Evolutionary conservation across 2,113 vertebrate genomes (phyloP).

Genomic region (Phaethornis superciliosus): DNA sequence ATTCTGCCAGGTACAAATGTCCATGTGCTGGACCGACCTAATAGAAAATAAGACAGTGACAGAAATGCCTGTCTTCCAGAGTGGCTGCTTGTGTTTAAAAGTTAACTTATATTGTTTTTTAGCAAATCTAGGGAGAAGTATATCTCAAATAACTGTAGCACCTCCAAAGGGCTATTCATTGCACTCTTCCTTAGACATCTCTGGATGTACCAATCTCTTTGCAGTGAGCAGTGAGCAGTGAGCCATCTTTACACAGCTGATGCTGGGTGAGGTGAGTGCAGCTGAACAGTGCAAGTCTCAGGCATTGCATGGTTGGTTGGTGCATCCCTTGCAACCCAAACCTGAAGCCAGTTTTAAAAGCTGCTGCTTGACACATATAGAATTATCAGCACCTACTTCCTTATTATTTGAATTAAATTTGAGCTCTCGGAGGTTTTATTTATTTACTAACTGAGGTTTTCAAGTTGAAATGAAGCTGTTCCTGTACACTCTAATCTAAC

Average conservation of each 20-base stretch:
- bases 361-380: background rate
- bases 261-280: background rate
- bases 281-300: background rate
- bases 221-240: background rate
- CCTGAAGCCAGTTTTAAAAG: background rate
- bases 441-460: background rate
- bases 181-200: background rate
- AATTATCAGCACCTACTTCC: background rate
- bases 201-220: background rate
- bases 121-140: background rate
- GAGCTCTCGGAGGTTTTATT: background rate
- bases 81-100: background rate
- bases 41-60: background rate
- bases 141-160: background rate
- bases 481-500: background rate
- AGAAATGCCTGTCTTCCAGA: background rate
- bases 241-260: background rate
- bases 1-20: background rate
- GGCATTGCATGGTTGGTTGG: background rate
- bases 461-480: background rate
- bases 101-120: background rate
- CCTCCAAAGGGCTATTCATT: background rate
- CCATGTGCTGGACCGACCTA: rapidly evolving
- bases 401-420: background rate
- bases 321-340: background rate